These are phyloP conservation scores for Eumacrocentrus americanus DNA, from an alignment of 2,888 invertebrate species.

Conservation along the genomic window DNA sequence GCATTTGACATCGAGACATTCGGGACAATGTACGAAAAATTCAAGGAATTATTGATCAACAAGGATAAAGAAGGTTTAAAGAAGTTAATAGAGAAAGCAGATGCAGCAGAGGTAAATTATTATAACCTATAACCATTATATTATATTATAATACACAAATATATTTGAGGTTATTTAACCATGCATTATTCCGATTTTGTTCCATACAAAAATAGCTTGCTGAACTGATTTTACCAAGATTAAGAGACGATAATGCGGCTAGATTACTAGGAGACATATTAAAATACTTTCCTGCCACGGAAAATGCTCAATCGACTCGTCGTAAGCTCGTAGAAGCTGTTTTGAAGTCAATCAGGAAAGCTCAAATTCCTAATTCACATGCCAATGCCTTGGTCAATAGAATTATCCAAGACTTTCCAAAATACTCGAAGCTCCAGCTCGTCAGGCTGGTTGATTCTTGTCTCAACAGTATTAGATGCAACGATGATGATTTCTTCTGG, in stretches of 20 bases:
- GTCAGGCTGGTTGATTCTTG: slow-evolving; percentile 66
- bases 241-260: slow-evolving; percentile 47
- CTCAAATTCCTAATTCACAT: slow-evolving; percentile 58
- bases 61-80: slow-evolving; percentile 38
- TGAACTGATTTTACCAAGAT: slow-evolving; percentile 43
- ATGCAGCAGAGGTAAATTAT: slow-evolving; percentile 32
- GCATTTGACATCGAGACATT: too few species aligned
- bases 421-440: slow-evolving; percentile 64
- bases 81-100: slow-evolving; percentile 34
- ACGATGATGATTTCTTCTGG: slow-evolving; percentile 64
- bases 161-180: background rate
- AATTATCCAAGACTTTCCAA: slow-evolving; percentile 63
- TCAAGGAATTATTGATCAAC: slow-evolving; percentile 24
- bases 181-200: too few species aligned
- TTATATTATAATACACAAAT: too few species aligned
- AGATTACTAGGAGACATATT: slow-evolving; percentile 52
- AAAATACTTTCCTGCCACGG: slow-evolving; percentile 45
- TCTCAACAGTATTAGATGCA: slow-evolving; percentile 64
- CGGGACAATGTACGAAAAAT: slow-evolving; percentile 30
- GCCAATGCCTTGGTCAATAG: slow-evolving; percentile 64
- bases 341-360: slow-evolving; percentile 57
- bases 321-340: slow-evolving; percentile 52
- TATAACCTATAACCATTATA: too few species aligned
- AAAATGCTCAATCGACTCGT: slow-evolving; percentile 47
- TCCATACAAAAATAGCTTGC: too few species aligned